Conservation (phyloP, 92 coral and sea anemone genomes). For the Phenganax stokvisi region DNA sequence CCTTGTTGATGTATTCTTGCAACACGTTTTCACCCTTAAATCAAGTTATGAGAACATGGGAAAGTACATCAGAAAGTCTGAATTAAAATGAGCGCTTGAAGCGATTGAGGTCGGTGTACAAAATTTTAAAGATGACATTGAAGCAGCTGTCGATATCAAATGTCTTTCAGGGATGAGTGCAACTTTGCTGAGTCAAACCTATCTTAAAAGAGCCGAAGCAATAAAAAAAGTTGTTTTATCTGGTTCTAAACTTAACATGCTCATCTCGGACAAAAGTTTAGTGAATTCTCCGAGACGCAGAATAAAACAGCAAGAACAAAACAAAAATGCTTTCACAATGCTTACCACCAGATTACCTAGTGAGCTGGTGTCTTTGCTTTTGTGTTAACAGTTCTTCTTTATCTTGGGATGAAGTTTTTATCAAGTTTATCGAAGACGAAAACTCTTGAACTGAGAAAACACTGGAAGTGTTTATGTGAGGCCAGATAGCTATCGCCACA, state of each 20-base stretch:
- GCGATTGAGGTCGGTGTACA: neutral
- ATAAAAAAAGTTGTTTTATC: neutral
- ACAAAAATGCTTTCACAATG: neutral
- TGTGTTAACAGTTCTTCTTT: neutral
- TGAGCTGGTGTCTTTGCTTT: neutral
- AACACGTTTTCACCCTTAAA: conserved; percentile 1
- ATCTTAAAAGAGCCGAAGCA: neutral
- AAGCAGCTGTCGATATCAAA: neutral
- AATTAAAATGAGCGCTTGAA: neutral
- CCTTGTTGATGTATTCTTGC: neutral
- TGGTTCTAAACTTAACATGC: neutral
- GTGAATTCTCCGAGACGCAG: neutral
- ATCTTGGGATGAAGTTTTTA: conserved; percentile 6
- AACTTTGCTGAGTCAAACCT: conserved; percentile 7
- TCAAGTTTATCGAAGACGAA: neutral
- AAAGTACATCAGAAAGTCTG: conserved; percentile 3
- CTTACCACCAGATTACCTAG: neutral
- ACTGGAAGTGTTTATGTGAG: neutral
- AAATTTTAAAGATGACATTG: neutral
- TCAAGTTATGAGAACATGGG: conserved; percentile 6
- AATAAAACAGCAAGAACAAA: conserved; percentile 7
- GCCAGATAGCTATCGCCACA: neutral
- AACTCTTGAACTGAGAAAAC: neutral
- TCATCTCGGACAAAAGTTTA: neutral
- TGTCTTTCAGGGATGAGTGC: conserved; percentile 8